phyloP scores from a whole-genome alignment of 2,113 vertebrate species.

The Antidorcas marsupialis region DNA sequence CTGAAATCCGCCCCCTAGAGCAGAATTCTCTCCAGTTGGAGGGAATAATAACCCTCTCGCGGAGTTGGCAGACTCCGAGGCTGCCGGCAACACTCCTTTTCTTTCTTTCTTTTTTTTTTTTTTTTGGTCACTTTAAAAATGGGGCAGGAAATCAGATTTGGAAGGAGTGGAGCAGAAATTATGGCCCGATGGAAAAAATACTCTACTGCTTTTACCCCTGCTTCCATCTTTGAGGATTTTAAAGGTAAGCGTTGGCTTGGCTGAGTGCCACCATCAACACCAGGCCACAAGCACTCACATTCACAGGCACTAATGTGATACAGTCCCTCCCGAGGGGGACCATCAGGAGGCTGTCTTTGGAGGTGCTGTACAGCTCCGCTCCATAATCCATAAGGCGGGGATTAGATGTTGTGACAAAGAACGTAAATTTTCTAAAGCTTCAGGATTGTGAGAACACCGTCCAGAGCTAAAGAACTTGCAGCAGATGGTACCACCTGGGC shows the following conservation, averaged over 20 bases:
- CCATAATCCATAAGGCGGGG: neutral
- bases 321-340: neutral
- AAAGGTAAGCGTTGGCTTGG: neutral
- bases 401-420: neutral
- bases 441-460: conserved; percentile 1
- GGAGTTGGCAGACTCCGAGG: neutral
- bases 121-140: neutral
- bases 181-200: neutral
- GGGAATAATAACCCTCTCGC: neutral
- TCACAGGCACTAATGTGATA: neutral
- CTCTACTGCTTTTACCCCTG: neutral
- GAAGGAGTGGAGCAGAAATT: conserved; percentile 1
- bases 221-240: neutral
- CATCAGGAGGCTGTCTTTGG: neutral
- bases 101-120: too few species aligned
- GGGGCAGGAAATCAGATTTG: conserved; percentile 2
- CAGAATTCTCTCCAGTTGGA: neutral
- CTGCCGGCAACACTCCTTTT: neutral
- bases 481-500: conserved; percentile 67
- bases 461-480: conserved; percentile 7
- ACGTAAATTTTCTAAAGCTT: neutral
- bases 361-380: neutral
- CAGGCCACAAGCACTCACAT: neutral
- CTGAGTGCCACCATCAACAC: neutral
- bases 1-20: neutral